Percentiles rank a stretch among this genome's conserved stretches.
Conservation (phyloP, 2,113 vertebrate species). For the Oophaga pumilio region DNA sequence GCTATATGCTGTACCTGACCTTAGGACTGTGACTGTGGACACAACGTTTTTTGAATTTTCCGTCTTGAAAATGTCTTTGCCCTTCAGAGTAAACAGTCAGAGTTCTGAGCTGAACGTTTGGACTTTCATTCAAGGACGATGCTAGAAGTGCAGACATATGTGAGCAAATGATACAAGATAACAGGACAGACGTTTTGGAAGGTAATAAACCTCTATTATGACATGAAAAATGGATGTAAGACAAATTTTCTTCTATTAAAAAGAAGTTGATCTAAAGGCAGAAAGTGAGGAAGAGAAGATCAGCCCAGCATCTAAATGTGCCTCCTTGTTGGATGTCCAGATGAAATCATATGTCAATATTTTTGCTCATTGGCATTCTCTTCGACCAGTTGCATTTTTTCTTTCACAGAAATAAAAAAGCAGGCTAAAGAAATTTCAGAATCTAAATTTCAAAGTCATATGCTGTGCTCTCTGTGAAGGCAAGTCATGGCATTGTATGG, state of each 20-base stretch:
- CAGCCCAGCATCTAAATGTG: too few relatives aligned
- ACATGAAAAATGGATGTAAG: neutral
- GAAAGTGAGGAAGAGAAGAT: neutral
- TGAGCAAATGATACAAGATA: neutral
- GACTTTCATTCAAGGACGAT: neutral
- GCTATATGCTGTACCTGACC: neutral
- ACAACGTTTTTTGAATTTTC: neutral
- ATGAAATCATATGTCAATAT: too few relatives aligned
- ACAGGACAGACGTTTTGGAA: neutral
- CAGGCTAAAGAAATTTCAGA: too few relatives aligned
- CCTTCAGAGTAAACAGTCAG: neutral
- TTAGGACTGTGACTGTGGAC: neutral
- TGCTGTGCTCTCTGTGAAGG: too few relatives aligned
- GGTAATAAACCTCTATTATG: neutral
- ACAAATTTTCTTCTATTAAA: neutral
- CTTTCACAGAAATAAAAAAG: too few relatives aligned
- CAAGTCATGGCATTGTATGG: too few relatives aligned
- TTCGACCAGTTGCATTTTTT: too few relatives aligned
- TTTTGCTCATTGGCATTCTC: too few relatives aligned
- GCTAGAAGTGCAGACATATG: neutral
- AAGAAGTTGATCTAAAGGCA: neutral
- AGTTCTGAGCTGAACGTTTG: neutral
- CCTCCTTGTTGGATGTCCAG: too few relatives aligned
- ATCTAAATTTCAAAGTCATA: too few relatives aligned
- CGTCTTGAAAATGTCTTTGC: neutral